These are phyloP conservation scores for Motacilla alba DNA, from an alignment of 2,113 vertebrate species.

Conservation along the genomic window DNA sequence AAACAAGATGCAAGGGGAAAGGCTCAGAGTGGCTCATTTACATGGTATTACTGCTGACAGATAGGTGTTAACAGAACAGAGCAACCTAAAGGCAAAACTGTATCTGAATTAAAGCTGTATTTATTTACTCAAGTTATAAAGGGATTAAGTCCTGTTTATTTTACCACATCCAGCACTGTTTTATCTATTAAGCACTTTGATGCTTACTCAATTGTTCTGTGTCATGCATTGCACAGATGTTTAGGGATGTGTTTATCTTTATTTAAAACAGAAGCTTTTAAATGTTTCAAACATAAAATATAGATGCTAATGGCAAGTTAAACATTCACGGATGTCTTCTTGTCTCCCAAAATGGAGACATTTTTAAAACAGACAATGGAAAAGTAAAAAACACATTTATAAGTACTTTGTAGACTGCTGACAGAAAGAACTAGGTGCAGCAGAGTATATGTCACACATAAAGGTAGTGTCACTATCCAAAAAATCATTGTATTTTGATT, in stretches of 20 bases:
- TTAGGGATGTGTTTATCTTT: slow-evolving; percentile 69
- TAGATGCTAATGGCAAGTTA: slow-evolving; percentile 38
- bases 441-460: background rate
- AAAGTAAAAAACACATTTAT: slow-evolving; percentile 18
- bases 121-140: slow-evolving; percentile 82
- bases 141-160: slow-evolving; percentile 81
- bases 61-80: slow-evolving; percentile 70
- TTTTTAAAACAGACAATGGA: slow-evolving; percentile 32
- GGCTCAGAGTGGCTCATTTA: slow-evolving; percentile 80
- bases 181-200: slow-evolving; percentile 72
- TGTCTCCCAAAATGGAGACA: slow-evolving; percentile 17
- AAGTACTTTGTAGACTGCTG: background rate
- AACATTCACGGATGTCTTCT: slow-evolving; percentile 25
- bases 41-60: slow-evolving; percentile 82
- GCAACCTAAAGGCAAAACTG: slow-evolving; percentile 75
- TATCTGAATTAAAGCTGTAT: slow-evolving; percentile 78
- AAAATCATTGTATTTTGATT: background rate
- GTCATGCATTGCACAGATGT: slow-evolving; percentile 50
- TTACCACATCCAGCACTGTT: slow-evolving; percentile 71
- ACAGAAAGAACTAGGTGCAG: background rate
- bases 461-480: background rate
- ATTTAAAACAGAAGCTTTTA: slow-evolving; percentile 70
- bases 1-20: slow-evolving; percentile 77
- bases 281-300: slow-evolving; percentile 60
- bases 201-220: slow-evolving; percentile 71